Conservation (phyloP, 2,113 vertebrate species). For the Ammodytes dubius region DNA sequence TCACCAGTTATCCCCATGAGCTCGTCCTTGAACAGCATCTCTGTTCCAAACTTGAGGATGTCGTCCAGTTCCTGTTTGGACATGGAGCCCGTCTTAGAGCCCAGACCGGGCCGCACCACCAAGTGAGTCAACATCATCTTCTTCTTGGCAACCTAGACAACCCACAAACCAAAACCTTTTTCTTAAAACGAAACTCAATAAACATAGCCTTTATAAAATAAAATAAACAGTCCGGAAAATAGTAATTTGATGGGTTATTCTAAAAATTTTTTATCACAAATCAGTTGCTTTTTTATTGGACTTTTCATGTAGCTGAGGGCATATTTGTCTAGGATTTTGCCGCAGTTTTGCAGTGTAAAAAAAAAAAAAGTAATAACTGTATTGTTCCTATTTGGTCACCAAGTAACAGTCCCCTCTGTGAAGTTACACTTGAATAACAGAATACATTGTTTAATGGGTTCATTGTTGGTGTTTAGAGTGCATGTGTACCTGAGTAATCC, state of each 20-base stretch:
- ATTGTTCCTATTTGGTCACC: too few relatives aligned
- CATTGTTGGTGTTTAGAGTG: not conserved
- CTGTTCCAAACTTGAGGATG: constrained; percentile 97
- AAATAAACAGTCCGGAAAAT: too few relatives aligned
- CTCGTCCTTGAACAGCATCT: constrained; percentile 96
- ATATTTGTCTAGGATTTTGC: not conserved
- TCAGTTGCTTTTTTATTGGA: not conserved
- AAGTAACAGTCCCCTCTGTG: not conserved
- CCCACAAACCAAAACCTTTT: too few relatives aligned
- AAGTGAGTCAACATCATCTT: constrained; percentile 99
- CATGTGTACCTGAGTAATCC: constrained; percentile 91
- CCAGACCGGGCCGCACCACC: constrained; percentile 95
- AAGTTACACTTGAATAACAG: not conserved
- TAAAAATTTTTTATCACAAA: not conserved
- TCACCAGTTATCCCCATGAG: constrained; percentile 43
- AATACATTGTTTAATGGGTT: not conserved
- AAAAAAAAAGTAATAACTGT: too few relatives aligned
- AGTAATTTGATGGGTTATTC: not conserved
- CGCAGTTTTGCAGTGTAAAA: not conserved
- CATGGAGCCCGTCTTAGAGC: constrained; percentile 98
- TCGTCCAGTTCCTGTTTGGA: constrained; percentile 98
- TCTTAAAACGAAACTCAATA: too few relatives aligned
- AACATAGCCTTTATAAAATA: too few relatives aligned
- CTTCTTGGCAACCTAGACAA: constrained; percentile 92
- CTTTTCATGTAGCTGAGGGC: not conserved